Percentiles rank a stretch among this genome's conserved stretches.
Conservation (phyloP, 2,113 vertebrate species). For the Pristiophorus japonicus region DNA sequence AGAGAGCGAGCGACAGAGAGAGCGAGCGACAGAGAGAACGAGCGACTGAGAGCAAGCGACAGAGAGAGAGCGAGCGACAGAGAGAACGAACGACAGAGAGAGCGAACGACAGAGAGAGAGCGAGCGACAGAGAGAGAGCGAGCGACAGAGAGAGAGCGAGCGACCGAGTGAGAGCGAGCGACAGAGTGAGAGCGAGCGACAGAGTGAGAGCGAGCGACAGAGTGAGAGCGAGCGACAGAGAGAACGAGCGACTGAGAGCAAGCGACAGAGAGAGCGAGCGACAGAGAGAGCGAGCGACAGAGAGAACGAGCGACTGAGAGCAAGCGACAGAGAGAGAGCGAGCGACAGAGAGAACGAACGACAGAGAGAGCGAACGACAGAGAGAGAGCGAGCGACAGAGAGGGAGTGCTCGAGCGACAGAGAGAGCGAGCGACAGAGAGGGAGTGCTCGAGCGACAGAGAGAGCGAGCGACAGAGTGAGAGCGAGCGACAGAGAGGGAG, state of each 20-base stretch:
- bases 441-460: not conserved
- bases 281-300: not conserved
- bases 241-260: slow-evolving; percentile 47
- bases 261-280: slow-evolving; percentile 47
- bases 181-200: not conserved
- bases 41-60: rapidly evolving
- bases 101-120: not conserved
- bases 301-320: not conserved
- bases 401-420: not conserved
- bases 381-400: not conserved
- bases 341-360: not conserved
- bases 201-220: too few relatives aligned
- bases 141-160: too few relatives aligned
- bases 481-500: too few relatives aligned
- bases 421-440: not conserved
- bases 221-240: not conserved
- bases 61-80: not conserved
- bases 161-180: too few relatives aligned
- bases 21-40: not conserved
- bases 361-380: not conserved
- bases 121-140: not conserved
- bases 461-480: not conserved
- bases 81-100: not conserved
- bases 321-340: not conserved
- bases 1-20: not conserved